Conservation (phyloP, 2,888 invertebrate species). For the Rhagonycha fulva region DNA sequence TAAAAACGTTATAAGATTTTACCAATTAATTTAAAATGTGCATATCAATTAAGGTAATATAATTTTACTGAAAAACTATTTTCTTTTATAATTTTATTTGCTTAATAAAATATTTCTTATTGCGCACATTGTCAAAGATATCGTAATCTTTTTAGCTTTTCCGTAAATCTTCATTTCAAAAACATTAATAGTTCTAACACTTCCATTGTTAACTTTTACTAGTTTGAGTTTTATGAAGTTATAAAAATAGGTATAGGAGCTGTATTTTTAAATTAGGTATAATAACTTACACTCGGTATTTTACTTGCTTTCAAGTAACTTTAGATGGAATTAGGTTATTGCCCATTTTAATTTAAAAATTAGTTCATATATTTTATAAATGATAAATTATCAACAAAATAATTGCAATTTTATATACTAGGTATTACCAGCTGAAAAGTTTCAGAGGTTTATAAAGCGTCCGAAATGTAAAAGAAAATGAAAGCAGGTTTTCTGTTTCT, state of each 20-base stretch:
- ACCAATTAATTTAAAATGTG: background rate
- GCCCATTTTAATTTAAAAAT: too few relatives aligned
- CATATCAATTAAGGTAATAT: background rate
- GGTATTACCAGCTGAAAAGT: too few relatives aligned
- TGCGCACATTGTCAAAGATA: background rate
- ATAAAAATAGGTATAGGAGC: background rate
- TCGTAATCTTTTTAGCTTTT: background rate
- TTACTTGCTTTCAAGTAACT: background rate
- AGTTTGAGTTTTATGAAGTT: background rate
- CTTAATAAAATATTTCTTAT: background rate
- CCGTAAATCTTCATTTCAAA: background rate
- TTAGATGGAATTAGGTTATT: background rate
- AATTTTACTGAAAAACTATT: background rate
- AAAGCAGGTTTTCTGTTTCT: too few relatives aligned
- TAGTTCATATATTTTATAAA: too few relatives aligned
- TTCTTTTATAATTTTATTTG: background rate
- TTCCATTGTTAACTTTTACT: background rate
- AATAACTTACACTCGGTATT: background rate
- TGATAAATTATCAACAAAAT: too few relatives aligned
- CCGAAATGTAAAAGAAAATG: too few relatives aligned
- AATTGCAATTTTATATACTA: too few relatives aligned
- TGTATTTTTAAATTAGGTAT: background rate
- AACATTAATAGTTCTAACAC: background rate
- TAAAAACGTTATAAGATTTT: background rate
- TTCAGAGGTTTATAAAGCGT: too few relatives aligned